Evolutionary conservation across 2,113 vertebrate species (phyloP), one percentile per base, ranked within the genome.

Genomic region (Urocitellus parryii): DNA sequence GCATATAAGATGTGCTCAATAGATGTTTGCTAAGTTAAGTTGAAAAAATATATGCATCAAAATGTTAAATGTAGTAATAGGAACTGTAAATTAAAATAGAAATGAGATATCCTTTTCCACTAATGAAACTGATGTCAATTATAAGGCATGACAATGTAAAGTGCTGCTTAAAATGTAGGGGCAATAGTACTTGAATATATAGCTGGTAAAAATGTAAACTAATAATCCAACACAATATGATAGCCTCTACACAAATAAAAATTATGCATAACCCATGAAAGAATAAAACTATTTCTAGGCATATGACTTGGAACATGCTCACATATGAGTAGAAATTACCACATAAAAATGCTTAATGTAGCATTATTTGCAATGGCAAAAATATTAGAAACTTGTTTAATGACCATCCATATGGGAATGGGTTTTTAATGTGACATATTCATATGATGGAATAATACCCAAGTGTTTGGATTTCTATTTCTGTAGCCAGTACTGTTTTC

Each of bases 371-470:
- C 16, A 67, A 72, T 74, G 45, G 58, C 61, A 65, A 76, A 85
- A 87, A 81, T 51, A 72, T 2, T 68, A 11, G 29, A 86, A 92
- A 90, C 14, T 73, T 77, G 13, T 8, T 72, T 82, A 86, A 82
- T 24, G 0, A 45, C 53, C 17, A 87, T 72, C 24, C 25, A 42
- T 39, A 93, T 3, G 27, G 24, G 45, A 85, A 72, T 65, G n/a
- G 20, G 20, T 74, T 95, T 95, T 78, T 45, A 87, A 72, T 72
- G 24, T 37, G n/a, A 27, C 72, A 85, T 72, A 78, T 81, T 87
- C 18, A 68, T 37, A 67, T 25, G 16, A 90, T 25, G 24, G 42
- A 48, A 63, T 82, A 74, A 87, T 0, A 73, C 25, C 4, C 29
- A 89, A 61, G 34, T 7, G 16, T 22, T 39, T 27, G 79, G 68